A percentile compares a stretch with the other conserved stretches of the same genome.
Evolutionary conservation across 2,888 invertebrate genomes (phyloP).

Genomic region (Pherbina coryleti): DNA sequence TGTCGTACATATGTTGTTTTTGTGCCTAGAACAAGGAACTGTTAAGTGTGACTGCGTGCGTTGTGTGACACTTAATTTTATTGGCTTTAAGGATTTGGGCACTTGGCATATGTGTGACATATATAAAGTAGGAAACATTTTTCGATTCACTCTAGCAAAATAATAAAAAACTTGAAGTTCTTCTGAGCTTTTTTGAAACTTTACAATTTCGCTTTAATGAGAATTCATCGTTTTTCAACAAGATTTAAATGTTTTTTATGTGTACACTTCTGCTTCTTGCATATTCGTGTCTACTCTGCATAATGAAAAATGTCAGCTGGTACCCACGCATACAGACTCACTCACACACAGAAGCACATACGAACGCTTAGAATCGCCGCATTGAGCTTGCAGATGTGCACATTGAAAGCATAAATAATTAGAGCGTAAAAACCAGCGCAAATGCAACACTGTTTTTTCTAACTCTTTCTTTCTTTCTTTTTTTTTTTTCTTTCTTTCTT

Average conservation of each 20-base stretch:
- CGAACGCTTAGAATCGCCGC: background rate
- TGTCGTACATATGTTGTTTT: too few relatives aligned
- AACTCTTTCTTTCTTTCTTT: background rate
- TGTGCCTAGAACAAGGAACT: too few relatives aligned
- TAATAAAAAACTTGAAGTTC: too few relatives aligned
- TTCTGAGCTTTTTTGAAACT: too few relatives aligned
- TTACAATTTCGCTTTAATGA: background rate
- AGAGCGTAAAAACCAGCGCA: constrained; percentile 68
- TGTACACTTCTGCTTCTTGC: background rate
- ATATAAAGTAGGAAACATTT: too few relatives aligned
- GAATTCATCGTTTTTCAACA: background rate
- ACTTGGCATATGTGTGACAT: too few relatives aligned
- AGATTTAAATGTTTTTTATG: background rate
- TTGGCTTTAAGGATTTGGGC: too few relatives aligned
- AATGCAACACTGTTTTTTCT: constrained; percentile 48
- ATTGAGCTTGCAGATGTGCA: constrained; percentile 19
- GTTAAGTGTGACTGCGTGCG: too few relatives aligned
- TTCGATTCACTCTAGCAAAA: too few relatives aligned
- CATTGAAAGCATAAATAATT: constrained; percentile 61
- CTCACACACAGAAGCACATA: constrained; percentile 26
- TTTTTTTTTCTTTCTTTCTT: background rate
- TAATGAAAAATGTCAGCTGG: constrained; percentile 33
- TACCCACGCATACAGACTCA: background rate
- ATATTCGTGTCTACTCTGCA: constrained; percentile 29
- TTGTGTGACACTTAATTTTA: too few relatives aligned